A percentile compares a stretch with the other conserved stretches of the same genome.
These are phyloP conservation scores for Stigmatopora argus DNA, from an alignment of 2,113 vertebrate genomes.

Conservation along the genomic window DNA sequence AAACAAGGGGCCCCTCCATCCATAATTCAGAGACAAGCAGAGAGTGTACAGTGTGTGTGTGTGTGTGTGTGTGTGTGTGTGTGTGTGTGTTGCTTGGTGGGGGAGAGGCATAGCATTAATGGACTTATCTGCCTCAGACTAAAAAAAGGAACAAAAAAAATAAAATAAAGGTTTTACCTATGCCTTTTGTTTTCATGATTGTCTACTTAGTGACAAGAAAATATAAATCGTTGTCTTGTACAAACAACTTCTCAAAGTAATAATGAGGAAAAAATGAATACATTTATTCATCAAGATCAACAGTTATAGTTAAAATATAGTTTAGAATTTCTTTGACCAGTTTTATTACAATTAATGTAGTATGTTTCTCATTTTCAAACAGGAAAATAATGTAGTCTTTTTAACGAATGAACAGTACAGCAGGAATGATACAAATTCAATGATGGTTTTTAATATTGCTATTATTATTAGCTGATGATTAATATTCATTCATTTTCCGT, in stretches of 20 bases:
- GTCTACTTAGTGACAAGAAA: neutral
- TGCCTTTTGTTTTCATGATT: constrained; percentile 19
- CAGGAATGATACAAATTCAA: neutral
- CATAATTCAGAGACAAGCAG: constrained; percentile 71
- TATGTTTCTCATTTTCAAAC: neutral
- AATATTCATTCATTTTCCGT: no score
- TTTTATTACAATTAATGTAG: neutral
- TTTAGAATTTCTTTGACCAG: neutral
- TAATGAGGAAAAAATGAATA: no score
- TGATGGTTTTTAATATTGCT: no score
- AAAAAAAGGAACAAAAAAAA: neutral
- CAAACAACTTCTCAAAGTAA: no score
- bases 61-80: constrained; percentile 9
- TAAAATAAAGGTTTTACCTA: constrained; percentile 37
- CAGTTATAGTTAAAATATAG: neutral
- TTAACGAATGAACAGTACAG: neutral
- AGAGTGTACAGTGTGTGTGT: constrained; percentile 47
- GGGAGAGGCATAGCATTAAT: constrained; percentile 39
- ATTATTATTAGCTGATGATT: no score
- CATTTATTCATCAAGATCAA: no score
- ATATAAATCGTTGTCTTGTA: neutral
- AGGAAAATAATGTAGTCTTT: neutral
- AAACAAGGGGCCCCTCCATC: constrained; percentile 67
- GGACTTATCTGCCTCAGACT: constrained; percentile 41
- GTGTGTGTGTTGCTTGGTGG: constrained; percentile 5